Evolutionary conservation across 1,140 invertebrate species (phyloP), one percentile per base, ranked within the genome.

Genomic region (Apolygus lucorum): DNA sequence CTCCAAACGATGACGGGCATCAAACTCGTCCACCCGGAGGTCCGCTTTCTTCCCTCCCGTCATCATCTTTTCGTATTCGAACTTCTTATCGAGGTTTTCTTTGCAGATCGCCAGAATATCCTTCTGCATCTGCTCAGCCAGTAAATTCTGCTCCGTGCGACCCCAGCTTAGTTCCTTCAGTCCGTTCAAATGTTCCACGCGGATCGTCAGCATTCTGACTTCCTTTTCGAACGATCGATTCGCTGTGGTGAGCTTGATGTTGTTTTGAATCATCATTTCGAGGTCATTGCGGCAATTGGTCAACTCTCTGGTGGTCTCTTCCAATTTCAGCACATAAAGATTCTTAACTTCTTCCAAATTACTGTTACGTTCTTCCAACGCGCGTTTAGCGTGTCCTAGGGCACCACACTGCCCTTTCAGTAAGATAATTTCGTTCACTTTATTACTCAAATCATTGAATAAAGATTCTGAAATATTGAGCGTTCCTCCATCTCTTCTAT

Each of bases 1-100:
- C 29, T 69, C 68, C n/a, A 28, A 1, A 11, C n/a, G 25, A 27
- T 69, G 28, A 14, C n/a, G 13, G 21, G 52, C 26, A 42, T 69
- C 68, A 14, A 28, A 22, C 22, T 59, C 59, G 1, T 62, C 25
- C 24, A 1, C 13, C 21, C 27, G 25, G 22, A 29, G 22, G 29
- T 11, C 17, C 21, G 1, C 21, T 22, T 21, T 27, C 17, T 69
- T 34, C 1, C 4, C 27, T 21, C 59, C 63, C 27, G 28, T 24
- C 13, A 49, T 1, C 28, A 63, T 28, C 59, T 27, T 49, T 11
- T 26, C 25, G 2, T 17, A 62, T 42, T 29, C 27, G 63, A 62
- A 65, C 63, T 63, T 69, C 22, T 54, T 29, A n/a, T 69, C 68
- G n/a, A 69, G 26, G n/a, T 22, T 24, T 27, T 59, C n/a, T 59